Base-by-base conservation (phyloP, 2,888 invertebrate genomes). In the Perizoma flavofasciatum region DNA sequence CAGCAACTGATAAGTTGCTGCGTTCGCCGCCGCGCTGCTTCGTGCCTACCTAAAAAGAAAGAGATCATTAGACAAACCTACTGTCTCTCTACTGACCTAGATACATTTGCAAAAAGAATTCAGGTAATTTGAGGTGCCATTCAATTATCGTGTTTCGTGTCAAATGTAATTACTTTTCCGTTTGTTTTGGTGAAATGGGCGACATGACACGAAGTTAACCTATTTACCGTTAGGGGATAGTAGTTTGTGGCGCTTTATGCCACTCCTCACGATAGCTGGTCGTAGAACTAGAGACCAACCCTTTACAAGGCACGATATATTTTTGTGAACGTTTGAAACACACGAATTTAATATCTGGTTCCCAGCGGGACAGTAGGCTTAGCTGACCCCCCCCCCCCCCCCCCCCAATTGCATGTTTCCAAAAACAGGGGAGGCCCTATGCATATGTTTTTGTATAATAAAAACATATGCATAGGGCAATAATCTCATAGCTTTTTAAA, bases 181-280 rank as follows among this genome's bases (percentile, higher is more conserved):
- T 67, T 68, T 74, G 70, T 76, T 75, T 73, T 72, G 62, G 70
- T 74, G 60, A 68, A 70, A 70, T 72, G 66, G 71, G 61, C 65
- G 69, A 69, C 71, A 72, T 75, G 77, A 75, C 78, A 79, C 75
- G 72, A 75, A 72, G 72, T 79, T 81, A 79, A 83, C 86, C 84
- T 78, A 82, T 79, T 79, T 82, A 71, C 67, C 65, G 59, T 39
- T 37, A 52, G 67, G 72, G 73, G 73, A 74, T 76, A 74, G 68
- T 62, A 67, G 73, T 73, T 75, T 70, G 71, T 72, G 72, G 67
- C 73, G 70, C 66, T 67, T 71, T 68, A 54, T 66, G 74, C 77
- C 83, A 73, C 83, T 67, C 85, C 83, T 74, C 61, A 40, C 44
- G 37, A 47, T 37, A 47, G 58, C 22, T 58, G 40, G 58, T 53